Conservation (phyloP, 2,888 invertebrate genomes). For the Eledone cirrhosa region DNA sequence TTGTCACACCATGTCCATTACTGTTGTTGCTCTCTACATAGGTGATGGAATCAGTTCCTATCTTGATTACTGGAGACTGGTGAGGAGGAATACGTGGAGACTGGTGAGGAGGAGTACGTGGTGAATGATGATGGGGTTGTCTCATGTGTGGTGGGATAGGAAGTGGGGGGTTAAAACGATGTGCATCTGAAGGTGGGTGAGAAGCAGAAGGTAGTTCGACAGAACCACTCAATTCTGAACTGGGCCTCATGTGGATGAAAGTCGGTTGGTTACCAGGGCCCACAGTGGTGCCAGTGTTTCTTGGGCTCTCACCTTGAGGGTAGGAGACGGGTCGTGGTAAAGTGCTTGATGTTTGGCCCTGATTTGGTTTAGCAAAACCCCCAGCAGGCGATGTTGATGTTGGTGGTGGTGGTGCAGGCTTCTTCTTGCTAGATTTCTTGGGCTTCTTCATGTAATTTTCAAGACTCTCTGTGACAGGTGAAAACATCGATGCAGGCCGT, state of each 20-base stretch:
- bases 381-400: neutral
- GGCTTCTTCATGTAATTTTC: conserved; percentile 10
- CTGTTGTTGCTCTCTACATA: neutral
- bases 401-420: conserved; percentile 23
- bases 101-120: too few relatives aligned
- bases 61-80: neutral
- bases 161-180: too few relatives aligned
- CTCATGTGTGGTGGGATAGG: too few relatives aligned
- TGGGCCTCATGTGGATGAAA: neutral
- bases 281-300: neutral
- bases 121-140: too few relatives aligned
- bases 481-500: conserved; percentile 15
- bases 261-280: neutral
- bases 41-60: conserved; percentile 11
- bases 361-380: too few relatives aligned
- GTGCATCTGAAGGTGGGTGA: too few relatives aligned
- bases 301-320: neutral
- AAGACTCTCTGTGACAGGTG: neutral
- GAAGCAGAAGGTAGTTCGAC: neutral
- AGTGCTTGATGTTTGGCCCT: too few relatives aligned
- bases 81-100: neutral
- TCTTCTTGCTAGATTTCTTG: conserved; percentile 3
- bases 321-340: neutral
- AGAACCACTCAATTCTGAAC: neutral
- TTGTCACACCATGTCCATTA: neutral